phyloP scores from a whole-genome alignment of 2,113 vertebrate species.

The Rhea americana region DNA sequence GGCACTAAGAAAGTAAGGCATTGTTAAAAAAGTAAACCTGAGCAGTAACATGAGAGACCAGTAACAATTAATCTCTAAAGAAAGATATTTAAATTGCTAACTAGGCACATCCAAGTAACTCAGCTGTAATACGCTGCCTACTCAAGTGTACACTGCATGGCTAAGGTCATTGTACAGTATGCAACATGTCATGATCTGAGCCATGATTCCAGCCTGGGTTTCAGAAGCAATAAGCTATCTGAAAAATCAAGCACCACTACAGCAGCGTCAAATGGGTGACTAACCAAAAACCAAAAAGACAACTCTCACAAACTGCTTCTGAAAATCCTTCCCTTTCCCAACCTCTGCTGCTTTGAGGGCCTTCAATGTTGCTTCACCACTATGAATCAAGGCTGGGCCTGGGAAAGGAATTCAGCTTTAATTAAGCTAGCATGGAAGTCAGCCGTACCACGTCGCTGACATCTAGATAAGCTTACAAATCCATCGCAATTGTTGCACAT shows the following conservation, averaged over 20 bases:
- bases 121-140: background rate
- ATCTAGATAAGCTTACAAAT: background rate
- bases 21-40: background rate
- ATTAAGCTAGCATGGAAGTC: background rate
- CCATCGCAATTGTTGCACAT: background rate
- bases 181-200: background rate
- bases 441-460: background rate
- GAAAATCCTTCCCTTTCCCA: background rate
- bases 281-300: background rate
- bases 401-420: background rate
- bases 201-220: background rate
- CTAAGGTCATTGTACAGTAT: background rate
- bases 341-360: background rate
- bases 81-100: background rate
- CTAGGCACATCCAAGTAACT: background rate
- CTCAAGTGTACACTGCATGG: background rate
- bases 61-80: background rate
- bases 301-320: accelerated
- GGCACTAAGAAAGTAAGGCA: background rate
- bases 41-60: background rate
- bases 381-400: background rate
- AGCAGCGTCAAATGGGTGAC: background rate
- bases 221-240: background rate
- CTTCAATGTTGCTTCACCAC: accelerated
- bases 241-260: background rate